These are phyloP conservation scores for Rhadina sibilatrix DNA, from an alignment of 2,113 vertebrate genomes.

Conservation along the genomic window DNA sequence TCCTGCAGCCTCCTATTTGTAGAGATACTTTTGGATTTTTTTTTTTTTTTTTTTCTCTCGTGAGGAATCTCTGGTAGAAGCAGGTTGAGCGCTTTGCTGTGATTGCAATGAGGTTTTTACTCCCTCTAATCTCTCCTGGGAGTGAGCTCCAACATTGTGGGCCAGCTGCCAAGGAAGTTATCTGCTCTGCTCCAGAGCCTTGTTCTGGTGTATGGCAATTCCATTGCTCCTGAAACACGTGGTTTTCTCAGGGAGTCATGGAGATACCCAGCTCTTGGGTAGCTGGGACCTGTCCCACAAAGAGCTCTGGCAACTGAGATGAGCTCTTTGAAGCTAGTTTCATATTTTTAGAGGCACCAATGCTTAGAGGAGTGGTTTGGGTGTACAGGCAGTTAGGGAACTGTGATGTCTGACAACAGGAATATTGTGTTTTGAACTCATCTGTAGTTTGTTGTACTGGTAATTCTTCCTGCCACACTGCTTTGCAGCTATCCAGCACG, in stretches of 20 bases:
- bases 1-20: neutral
- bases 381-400: neutral
- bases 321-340: neutral
- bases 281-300: neutral
- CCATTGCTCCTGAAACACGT: neutral
- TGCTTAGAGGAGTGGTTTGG: neutral
- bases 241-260: neutral
- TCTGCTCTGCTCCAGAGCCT: constrained; percentile 44
- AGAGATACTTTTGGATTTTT: neutral
- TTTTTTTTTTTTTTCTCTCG: neutral
- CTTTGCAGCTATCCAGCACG: neutral
- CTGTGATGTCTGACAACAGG: neutral
- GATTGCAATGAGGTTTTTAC: neutral
- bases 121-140: constrained; percentile 23
- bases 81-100: constrained; percentile 15
- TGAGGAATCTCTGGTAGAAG: constrained; percentile 33
- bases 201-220: neutral
- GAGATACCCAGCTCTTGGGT: neutral
- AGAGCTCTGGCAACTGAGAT: neutral
- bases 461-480: neutral
- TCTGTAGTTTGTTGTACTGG: neutral
- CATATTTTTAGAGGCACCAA: neutral
- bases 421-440: neutral
- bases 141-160: neutral
- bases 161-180: constrained; percentile 43